These are phyloP conservation scores for Zaprionus ornatus DNA, from an alignment of 1,140 invertebrate genomes.

Conservation along the genomic window DNA sequence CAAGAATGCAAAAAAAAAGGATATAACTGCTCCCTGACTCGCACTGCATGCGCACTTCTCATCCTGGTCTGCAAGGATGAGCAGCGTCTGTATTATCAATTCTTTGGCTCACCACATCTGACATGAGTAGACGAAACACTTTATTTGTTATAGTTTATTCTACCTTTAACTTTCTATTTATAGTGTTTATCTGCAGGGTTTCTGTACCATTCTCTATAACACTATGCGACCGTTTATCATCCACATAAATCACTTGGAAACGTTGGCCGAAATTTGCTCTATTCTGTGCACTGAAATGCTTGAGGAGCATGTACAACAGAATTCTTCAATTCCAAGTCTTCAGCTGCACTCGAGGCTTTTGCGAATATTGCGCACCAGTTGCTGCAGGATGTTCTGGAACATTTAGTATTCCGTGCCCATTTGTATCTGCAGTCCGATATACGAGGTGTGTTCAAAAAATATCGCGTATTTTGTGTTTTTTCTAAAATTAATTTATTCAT, in stretches of 20 bases:
- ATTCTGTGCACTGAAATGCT: conserved; percentile 97
- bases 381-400: conserved; percentile 97
- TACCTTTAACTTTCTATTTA: background rate
- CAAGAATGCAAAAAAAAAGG: conserved; percentile 88
- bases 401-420: conserved; percentile 97
- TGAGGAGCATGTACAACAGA: conserved; percentile 95
- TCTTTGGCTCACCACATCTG: conserved; percentile 90
- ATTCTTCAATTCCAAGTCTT: conserved; percentile 83
- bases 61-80: conserved; percentile 97
- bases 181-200: conserved; percentile 90
- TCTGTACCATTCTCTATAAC: conserved; percentile 97
- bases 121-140: conserved; percentile 86
- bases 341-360: conserved; percentile 91
- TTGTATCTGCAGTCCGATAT: conserved; percentile 97
- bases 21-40: conserved; percentile 94
- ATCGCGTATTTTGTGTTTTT: too few relatives aligned
- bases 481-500: too few relatives aligned
- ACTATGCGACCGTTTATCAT: conserved; percentile 97
- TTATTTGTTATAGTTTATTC: background rate
- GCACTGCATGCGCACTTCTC: conserved; percentile 94
- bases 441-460: too few relatives aligned
- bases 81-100: conserved; percentile 94
- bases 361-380: conserved; percentile 93
- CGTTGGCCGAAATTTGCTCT: conserved; percentile 97
- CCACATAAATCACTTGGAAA: conserved; percentile 98